These are phyloP conservation scores for Drosophila pseudotalamancana DNA, from an alignment of 2,888 invertebrate genomes.

Conservation along the genomic window DNA sequence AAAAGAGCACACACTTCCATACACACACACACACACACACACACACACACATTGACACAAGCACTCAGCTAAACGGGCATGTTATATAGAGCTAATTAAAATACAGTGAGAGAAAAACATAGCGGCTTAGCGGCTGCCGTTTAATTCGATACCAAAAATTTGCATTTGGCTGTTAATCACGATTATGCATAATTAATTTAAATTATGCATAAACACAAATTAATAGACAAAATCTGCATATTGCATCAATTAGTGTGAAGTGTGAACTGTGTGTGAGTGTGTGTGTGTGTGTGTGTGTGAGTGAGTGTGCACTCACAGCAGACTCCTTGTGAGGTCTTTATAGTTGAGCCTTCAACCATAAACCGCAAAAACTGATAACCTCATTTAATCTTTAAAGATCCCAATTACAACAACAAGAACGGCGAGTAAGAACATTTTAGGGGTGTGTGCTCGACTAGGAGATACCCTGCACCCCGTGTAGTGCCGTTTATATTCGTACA, in stretches of 20 bases:
- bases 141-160: conserved; percentile 58
- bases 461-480: too few relatives aligned
- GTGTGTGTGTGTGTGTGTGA: not conserved
- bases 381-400: conserved; percentile 72
- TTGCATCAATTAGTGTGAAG: conserved; percentile 67
- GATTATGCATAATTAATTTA: conserved; percentile 78
- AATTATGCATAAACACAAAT: conserved; percentile 78
- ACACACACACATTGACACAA: not conserved
- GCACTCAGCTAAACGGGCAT: conserved; percentile 1
- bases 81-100: conserved; percentile 45
- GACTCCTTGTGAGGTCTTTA: conserved; percentile 38
- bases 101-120: conserved; percentile 55
- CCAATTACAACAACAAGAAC: conserved; percentile 33
- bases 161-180: conserved; percentile 77
- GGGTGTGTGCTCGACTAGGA: too few relatives aligned
- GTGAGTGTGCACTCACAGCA: not conserved
- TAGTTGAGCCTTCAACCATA: conserved; percentile 48
- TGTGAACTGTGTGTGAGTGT: conserved; percentile 23
- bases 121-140: conserved; percentile 34
- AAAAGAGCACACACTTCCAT: conserved; percentile 34
- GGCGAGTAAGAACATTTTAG: too few relatives aligned
- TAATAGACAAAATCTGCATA: conserved; percentile 79
- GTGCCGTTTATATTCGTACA: too few relatives aligned
- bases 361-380: conserved; percentile 67
- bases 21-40: conserved; percentile 13